These are phyloP conservation scores for Toxonevra muliebris DNA, from an alignment of 2,888 invertebrate genomes.

Conservation along the genomic window DNA sequence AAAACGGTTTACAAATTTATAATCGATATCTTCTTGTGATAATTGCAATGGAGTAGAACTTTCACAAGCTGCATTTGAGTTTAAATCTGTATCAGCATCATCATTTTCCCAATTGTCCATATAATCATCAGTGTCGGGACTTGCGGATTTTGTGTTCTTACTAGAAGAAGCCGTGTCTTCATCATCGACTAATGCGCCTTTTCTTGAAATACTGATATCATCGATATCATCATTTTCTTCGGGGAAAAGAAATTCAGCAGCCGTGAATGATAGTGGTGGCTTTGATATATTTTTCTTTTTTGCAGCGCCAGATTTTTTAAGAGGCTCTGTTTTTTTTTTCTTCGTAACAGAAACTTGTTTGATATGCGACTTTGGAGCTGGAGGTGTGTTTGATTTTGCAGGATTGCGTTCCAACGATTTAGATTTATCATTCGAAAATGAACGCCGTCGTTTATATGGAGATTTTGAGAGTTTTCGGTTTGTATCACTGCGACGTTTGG, in stretches of 20 bases:
- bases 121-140: constrained; percentile 64
- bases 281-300: not conserved
- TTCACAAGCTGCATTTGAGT: constrained; percentile 50
- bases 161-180: constrained; percentile 9
- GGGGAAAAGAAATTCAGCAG: constrained; percentile 44
- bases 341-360: not conserved
- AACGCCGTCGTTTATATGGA: not conserved
- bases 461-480: not conserved
- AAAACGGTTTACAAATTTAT: constrained; percentile 46
- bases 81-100: constrained; percentile 47
- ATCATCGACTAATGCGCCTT: constrained; percentile 2
- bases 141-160: constrained; percentile 34
- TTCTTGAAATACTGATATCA: not conserved
- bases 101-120: constrained; percentile 65
- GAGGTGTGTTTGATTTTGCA: not conserved
- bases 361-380: not conserved
- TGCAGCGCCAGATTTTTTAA: not conserved
- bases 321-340: not conserved
- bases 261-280: constrained; percentile 42
- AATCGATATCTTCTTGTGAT: constrained; percentile 36
- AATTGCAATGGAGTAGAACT: constrained; percentile 48
- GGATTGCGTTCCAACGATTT: not conserved
- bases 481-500: not conserved
- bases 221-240: constrained; percentile 34
- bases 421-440: not conserved